Evolutionary conservation across 2,888 invertebrate species (phyloP), one percentile per base, ranked within the genome.

Genomic region (Coelogynopora nodosa): DNA sequence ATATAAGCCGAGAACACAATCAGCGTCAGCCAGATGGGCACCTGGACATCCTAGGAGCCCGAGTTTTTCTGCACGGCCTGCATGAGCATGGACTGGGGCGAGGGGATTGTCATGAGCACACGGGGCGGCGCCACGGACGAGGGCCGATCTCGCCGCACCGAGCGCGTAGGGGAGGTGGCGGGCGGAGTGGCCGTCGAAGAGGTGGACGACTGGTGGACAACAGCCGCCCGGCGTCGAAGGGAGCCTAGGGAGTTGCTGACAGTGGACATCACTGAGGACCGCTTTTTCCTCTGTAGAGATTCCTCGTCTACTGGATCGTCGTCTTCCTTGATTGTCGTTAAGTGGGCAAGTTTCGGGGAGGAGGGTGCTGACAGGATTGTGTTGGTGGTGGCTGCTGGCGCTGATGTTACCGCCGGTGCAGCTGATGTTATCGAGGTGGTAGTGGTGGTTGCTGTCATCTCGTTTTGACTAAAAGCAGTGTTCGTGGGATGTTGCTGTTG

Each of bases 1-100:
- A 87, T 49, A 30, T 87, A 87, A 18, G 29, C 26, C n/a, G 30
- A 31, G 23, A 87, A 84, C 18, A 87, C 80, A 5, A 81, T 28
- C 31, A 87, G 29, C n/a, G 87, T 88, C 0, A 87, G 84, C 87
- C 87, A 87, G 23, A 84, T 84, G 23, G 87, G 87, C 26, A 87
- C 87, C 0, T 87, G 80, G 31, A 88, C 86, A 28, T 88, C 84
- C 27, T 80, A 67, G 67, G 81, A 74, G 5, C 10, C 18, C 10
- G 31, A 31, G 30, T 26, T 85, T 67, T 85, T 67, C 5, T 67
- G 67, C 27, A 85, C 5, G 49, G 85, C 74, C 23, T 74, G 2
- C 74, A 74, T 74, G 23, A 74, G 5, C 18, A 74, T 13, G 18
- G 18, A 26, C 2, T 74, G 74, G 23, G 74, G 74, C 74, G 23